These are phyloP conservation scores for Taxidea taxus DNA, from an alignment of 2,113 vertebrate genomes.

Conservation along the genomic window DNA sequence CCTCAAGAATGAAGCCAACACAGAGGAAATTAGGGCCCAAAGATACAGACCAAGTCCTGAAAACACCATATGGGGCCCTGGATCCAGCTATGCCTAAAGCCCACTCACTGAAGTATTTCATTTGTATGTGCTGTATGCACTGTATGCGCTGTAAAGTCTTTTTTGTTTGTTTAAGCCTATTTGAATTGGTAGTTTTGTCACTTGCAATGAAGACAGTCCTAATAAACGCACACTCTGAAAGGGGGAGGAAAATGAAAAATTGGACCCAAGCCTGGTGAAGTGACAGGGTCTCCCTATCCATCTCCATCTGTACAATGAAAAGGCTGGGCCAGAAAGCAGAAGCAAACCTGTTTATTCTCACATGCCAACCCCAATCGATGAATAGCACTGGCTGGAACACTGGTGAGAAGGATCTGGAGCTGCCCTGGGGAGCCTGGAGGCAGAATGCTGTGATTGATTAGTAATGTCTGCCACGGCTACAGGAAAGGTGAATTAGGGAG, in stretches of 20 bases:
- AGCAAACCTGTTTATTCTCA: neutral
- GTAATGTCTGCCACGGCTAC: neutral
- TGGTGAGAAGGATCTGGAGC: neutral
- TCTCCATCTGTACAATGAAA: neutral
- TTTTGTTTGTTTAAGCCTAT: neutral
- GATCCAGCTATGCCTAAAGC: constrained; percentile 7
- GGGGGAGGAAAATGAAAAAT: neutral
- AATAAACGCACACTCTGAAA: neutral
- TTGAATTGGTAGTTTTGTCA: neutral
- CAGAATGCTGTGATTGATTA: neutral
- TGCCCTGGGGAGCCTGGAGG: neutral
- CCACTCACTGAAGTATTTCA: neutral
- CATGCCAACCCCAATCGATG: neutral
- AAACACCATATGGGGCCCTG: neutral
- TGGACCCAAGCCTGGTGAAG: neutral
- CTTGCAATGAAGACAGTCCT: neutral
- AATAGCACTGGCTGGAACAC: neutral
- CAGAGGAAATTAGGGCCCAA: neutral
- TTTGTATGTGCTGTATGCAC: neutral
- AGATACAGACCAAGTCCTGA: neutral
- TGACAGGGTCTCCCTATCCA: neutral
- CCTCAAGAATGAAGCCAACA: neutral
- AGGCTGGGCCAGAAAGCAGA: neutral
- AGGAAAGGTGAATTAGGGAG: neutral
- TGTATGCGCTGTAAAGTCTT: neutral